Conservation (phyloP, 2,113 vertebrate genomes). For the Silurus asotus region DNA sequence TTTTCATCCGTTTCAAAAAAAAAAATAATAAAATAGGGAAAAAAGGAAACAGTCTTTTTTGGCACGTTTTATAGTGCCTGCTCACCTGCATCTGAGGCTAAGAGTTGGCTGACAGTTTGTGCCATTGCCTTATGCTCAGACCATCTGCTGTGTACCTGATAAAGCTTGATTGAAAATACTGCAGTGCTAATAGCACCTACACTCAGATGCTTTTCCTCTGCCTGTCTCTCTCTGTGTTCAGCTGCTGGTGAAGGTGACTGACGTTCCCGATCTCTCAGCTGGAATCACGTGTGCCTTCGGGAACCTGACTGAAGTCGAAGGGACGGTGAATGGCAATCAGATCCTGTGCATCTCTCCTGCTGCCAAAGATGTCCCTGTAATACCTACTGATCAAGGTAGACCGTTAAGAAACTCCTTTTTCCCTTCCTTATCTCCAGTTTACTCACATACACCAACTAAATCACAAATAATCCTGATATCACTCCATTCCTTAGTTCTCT, state of each 20-base stretch:
- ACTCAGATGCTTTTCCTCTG: not conserved
- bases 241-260: slow-evolving; percentile 88
- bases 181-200: not conserved
- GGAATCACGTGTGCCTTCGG: slow-evolving; percentile 93
- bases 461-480: not conserved
- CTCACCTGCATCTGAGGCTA: slow-evolving; percentile 30
- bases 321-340: slow-evolving; percentile 84
- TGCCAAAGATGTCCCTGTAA: slow-evolving; percentile 87
- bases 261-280: slow-evolving; percentile 86
- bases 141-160: slow-evolving; percentile 35
- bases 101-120: slow-evolving; percentile 22
- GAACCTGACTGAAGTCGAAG: slow-evolving; percentile 92
- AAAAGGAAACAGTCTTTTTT: not conserved
- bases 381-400: slow-evolving; percentile 90
- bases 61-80: not conserved
- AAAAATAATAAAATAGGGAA: not conserved
- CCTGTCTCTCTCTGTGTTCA: slow-evolving; percentile 58
- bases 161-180: slow-evolving; percentile 5
- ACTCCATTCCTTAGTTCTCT: not conserved
- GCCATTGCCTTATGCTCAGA: slow-evolving; percentile 29
- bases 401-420: not conserved
- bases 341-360: slow-evolving; percentile 89
- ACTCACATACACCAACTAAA: not conserved
- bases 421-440: not conserved
- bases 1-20: slow-evolving; percentile 30